phyloP scores from a whole-genome alignment of 2,888 invertebrate species.

The Perdita meconis region DNA sequence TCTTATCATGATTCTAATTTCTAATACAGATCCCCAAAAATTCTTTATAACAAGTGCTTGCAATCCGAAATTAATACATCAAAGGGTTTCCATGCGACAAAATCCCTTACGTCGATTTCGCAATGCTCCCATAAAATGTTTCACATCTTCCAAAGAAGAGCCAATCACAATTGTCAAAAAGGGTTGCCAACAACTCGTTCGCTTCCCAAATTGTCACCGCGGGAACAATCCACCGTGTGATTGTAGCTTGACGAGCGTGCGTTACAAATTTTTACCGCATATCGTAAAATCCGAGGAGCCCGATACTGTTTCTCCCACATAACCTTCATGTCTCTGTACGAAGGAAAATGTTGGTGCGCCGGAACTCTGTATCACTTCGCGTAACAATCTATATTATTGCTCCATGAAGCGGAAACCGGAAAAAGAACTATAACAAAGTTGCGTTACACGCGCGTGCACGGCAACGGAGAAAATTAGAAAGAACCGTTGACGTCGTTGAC shows the following conservation, averaged over 20 bases:
- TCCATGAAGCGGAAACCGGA: not conserved
- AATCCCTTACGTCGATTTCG: too few species aligned
- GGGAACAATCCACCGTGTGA: not conserved
- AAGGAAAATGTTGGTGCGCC: conserved; percentile 1
- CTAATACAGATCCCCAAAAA: too few species aligned
- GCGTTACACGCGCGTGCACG: not conserved
- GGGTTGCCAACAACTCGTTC: not conserved
- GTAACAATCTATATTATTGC: conserved; percentile 37
- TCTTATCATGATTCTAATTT: too few species aligned
- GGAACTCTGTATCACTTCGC: conserved; percentile 19
- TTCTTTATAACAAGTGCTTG: too few species aligned
- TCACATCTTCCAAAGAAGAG: not conserved
- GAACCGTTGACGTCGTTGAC: not conserved
- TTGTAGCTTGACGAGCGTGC: conserved; percentile 6
- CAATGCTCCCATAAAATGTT: too few species aligned
- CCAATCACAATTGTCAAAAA: not conserved
- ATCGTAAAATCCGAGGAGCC: conserved; percentile 24
- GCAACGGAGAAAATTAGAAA: conserved; percentile 1
- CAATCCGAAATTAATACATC: too few species aligned
- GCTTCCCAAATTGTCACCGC: not conserved
- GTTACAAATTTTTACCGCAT: conserved; percentile 37
- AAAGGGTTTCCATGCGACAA: too few species aligned
- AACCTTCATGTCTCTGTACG: conserved; percentile 10
- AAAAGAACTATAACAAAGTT: conserved; percentile 28
- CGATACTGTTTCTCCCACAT: conserved; percentile 7